Evolutionary conservation across 2,113 vertebrate species (phyloP), one percentile per base, ranked within the genome.

Genomic region (Tympanuchus pallidicinctus): DNA sequence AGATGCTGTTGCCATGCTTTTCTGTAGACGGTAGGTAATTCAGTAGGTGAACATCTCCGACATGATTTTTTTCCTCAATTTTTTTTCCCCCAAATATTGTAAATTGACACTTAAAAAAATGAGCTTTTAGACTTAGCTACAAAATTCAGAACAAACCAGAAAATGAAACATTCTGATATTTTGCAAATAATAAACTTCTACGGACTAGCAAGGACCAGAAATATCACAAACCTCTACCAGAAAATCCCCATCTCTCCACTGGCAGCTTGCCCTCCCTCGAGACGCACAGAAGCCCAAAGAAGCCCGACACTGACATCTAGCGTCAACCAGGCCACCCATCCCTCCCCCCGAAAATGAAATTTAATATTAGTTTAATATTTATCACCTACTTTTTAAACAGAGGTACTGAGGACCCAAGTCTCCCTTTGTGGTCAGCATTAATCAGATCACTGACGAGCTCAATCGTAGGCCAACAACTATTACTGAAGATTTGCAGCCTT

Each of bases 101-200:
- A 47, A 38, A 65, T 36, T 3, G 5, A 21, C 19, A 7, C 34
- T 7, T 72, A 22, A 10, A 30, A 64, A 64, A 65, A 24, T 17
- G 7, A 5, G 24, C 7, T 36, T 48, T 30, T 11, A 47, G 47
- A 6, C 4, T 1, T 0, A 14, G 52, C 42, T 34, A 4, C 13
- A 6, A 5, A n/a, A 32, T 21, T 50, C 5, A 13, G 42, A 28
- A 25, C 17, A 3, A 27, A 6, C 2, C 0, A 10, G 22, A 6
- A 28, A 9, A 50, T 2, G 1, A 36, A 10, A 25, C 13, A 57
- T 20, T 12, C 0, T 0, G 56, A 0, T 8, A 1, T 4, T 17
- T 13, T 0, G 3, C 10, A 25, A n/a, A 3, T 0, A 5, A 0
- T 1, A 10, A 12, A 3, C 9, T 7, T 2, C 24, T 25, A 5